These are phyloP conservation scores for Campylomormyrus tamandua DNA, from an alignment of 2,113 vertebrate genomes.

Conservation along the genomic window DNA sequence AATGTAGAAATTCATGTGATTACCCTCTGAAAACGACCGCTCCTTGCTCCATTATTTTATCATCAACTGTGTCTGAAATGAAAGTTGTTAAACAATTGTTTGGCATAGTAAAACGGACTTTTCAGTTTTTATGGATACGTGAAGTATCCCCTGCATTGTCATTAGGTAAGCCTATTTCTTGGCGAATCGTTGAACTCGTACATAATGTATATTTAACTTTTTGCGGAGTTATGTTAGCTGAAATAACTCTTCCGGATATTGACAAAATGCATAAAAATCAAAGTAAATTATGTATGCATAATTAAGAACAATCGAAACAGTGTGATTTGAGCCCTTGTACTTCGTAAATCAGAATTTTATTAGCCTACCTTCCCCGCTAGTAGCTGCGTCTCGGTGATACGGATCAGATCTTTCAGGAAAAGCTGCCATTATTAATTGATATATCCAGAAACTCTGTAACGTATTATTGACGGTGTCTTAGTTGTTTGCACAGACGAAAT, in stretches of 20 bases:
- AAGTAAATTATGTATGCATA: not conserved
- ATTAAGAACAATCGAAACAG: not conserved
- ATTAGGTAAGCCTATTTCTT: not conserved
- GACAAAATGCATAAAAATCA: not conserved
- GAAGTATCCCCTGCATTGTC: not conserved
- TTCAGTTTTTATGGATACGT: not conserved
- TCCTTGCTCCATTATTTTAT: conserved; percentile 53
- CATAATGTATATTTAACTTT: not conserved
- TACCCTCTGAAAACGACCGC: conserved; percentile 60
- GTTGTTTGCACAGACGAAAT: not conserved
- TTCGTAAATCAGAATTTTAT: not conserved
- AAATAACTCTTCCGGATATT: not conserved
- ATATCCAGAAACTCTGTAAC: not conserved
- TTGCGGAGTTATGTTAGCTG: not conserved
- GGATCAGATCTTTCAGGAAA: not conserved
- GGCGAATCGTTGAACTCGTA: not conserved
- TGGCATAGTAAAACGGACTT: not conserved
- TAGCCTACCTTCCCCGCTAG: not conserved
- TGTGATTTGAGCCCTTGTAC: not conserved
- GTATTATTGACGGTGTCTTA: not conserved
- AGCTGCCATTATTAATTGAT: not conserved
- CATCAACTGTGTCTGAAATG: conserved; percentile 57
- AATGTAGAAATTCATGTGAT: not conserved
- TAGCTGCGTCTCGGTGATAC: not conserved
- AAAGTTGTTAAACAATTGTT: not conserved